Percentiles rank a stretch among this genome's conserved stretches.
These are phyloP conservation scores for Ctenodactylus gundi DNA, from an alignment of 2,113 vertebrate species.

Conservation along the genomic window DNA sequence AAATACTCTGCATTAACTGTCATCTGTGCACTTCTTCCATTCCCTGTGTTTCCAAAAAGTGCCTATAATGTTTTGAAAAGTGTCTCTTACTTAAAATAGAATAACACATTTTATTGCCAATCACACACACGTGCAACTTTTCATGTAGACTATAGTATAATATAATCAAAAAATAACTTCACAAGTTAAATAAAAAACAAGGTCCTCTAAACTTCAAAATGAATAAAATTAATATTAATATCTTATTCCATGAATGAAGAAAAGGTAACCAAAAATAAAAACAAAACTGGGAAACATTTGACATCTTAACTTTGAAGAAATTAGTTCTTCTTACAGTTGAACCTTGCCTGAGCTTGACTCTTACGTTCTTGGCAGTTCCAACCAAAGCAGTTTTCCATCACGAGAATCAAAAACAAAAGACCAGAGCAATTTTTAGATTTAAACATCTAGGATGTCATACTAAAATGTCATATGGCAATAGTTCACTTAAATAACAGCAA, in stretches of 20 bases:
- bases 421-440: conserved; percentile 41
- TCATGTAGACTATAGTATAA: neutral
- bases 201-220: neutral
- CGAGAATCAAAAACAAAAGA: conserved; percentile 46
- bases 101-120: neutral
- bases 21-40: neutral
- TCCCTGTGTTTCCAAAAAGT: neutral
- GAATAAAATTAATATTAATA: neutral
- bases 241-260: neutral
- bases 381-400: neutral
- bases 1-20: neutral
- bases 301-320: neutral
- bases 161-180: neutral
- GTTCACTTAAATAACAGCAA: conserved; percentile 52
- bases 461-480: conserved; percentile 58
- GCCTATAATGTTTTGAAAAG: neutral
- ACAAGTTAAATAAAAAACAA: neutral
- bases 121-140: neutral
- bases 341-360: neutral
- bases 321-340: neutral
- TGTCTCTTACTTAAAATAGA: neutral
- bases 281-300: neutral
- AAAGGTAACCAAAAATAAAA: neutral
- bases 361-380: neutral
- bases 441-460: conserved; percentile 60